Base-by-base conservation (phyloP, 1,140 invertebrate species). In the Schlechtendalia chinensis region DNA sequence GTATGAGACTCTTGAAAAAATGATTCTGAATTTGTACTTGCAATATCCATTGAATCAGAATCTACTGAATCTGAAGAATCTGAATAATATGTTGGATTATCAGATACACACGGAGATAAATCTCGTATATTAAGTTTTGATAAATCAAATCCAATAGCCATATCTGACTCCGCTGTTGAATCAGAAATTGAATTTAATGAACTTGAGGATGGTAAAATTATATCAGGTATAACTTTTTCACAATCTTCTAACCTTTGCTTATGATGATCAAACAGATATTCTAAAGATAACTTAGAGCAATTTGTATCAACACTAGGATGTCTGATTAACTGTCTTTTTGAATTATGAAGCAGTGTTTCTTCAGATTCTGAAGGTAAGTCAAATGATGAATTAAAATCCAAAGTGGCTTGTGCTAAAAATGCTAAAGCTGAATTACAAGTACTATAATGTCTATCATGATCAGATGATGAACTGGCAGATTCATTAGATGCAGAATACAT, bases 101-200 rank as follows among this genome's bases (percentile, higher is more conserved):
- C 75, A 63, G 75, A 79, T 47, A 29, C 29, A 50, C 75, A 27
- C 29, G 75, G 75, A 63, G 75, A 79, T 27, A 29, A 47, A 14
- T 63, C 39, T 63, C 56, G n/a, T 63, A 79, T 17, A 61, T 79
- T 59, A 61, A 79, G 56, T 45, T 75, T 75, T 47, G 56, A 27
- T 1, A 27, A 0, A 12, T 79, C 75, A 79, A 61, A 63, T 5
- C 75, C 75, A 47, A 79, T 63, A 50, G 75, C 75, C 54, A 79
- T 50, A 47, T 79, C 75, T 47, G 75, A 79, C 0, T 79, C 75
- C 12, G 39, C 58, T 63, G 75, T 79, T 19, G 75, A 79, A 79
- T 79, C 75, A 79, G 75, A 79, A 79, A 12, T 19, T 1, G 75
- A 79, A 79, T 79, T 79, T 63, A 79, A 79, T 29, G 75, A 79